Base-by-base conservation (phyloP, 2,888 invertebrate genomes). In the Anticlea derivata region DNA sequence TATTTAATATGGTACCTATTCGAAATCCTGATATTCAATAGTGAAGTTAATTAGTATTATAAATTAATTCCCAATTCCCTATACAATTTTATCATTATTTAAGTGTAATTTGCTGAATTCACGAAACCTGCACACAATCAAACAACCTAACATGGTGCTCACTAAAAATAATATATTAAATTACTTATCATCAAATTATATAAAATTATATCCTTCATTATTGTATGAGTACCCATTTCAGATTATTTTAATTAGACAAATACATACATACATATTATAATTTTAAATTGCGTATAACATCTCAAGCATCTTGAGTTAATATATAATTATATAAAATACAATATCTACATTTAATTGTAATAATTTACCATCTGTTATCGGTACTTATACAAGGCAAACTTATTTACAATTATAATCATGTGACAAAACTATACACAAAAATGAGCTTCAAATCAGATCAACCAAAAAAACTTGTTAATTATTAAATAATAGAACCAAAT, bases 151-250 rank as follows among this genome's bases (percentile, higher is more conserved):
- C 55, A 53, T 62, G 61, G 60, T 70, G 73, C 68, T 50, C 51
- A 65, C 62, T 73, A 68, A 65, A 61, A 77, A 17, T 17, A 17
- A 79, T 81, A 82, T 81, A 83, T 82, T 83, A 83, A 77, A 75
- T 72, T 70, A 77, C 68, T 67, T 74, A 72, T 70, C 60, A 69
- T 69, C 58, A 63, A 71, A 68, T 68, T 64, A 73, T 53, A 61
- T 66, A 58, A 66, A 63, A 55, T 53, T 23, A 50, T 52, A 63
- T 39, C 31, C 30, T 50, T 57, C 44, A 44, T 58, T 43, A 46
- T 58, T 63, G 66, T 66, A 71, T 69, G 68, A 75, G 73, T 74
- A 75, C 73, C 78, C 58, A 72, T 62, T 68, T 64, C 70, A 70
- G 66, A 65, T 44, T 43, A 48, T 49, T 40, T 20, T 46, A 53